Percentiles rank a stretch among this genome's conserved stretches.
These are phyloP conservation scores for Plecturocebus donacophilus DNA, from an alignment of 2,113 vertebrate species.

Conservation along the genomic window DNA sequence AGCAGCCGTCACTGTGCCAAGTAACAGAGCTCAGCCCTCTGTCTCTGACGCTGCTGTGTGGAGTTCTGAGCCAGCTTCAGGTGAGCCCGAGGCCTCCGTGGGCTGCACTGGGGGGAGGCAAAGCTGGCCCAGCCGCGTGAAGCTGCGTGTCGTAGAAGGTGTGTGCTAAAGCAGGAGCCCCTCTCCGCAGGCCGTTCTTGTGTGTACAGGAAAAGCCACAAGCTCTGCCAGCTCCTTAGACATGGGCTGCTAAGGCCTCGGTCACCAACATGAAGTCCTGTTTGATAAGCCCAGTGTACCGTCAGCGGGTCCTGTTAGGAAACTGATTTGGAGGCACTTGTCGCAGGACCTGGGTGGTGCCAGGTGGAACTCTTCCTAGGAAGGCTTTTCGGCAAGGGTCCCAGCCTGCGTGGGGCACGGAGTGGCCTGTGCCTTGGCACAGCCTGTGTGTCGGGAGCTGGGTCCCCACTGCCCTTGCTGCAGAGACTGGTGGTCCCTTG, in stretches of 20 bases:
- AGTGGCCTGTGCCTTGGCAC: neutral
- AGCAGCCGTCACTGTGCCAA: neutral
- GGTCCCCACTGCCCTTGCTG: neutral
- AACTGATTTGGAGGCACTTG: neutral
- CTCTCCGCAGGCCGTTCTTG: neutral
- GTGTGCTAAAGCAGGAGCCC: neutral
- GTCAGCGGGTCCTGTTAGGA: neutral
- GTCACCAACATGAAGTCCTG: neutral
- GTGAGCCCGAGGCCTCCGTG: neutral
- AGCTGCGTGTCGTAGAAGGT: neutral
- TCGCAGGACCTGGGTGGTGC: neutral
- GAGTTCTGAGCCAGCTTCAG: neutral
- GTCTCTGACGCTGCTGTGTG: neutral
- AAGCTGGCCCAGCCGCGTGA: neutral
- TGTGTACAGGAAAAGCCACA: neutral
- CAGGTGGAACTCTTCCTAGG: neutral
- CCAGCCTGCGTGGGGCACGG: neutral
- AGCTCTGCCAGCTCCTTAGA: neutral
- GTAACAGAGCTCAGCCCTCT: neutral
- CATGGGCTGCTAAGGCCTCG: fast-evolving
- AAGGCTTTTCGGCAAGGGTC: neutral
- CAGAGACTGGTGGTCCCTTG: fast-evolving
- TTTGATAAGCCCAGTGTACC: neutral
- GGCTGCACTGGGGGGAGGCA: neutral
- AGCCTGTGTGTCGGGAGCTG: neutral